Evolutionary conservation across 2,888 invertebrate species (phyloP).

Genomic region (Euspilapteryx auroguttella): DNA sequence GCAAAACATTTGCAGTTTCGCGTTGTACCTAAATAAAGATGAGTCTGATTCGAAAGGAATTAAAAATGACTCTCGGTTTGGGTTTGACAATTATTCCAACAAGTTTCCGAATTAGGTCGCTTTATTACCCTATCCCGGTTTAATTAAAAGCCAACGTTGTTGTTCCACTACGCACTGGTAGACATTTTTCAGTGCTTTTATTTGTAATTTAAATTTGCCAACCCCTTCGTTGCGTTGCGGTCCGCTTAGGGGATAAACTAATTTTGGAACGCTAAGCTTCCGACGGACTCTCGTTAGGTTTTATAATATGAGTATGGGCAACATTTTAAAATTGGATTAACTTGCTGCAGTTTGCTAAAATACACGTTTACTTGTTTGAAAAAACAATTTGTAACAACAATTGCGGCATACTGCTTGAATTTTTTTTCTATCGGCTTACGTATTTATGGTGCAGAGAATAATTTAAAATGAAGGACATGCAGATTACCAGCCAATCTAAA

Average conservation of each 20-base stretch:
- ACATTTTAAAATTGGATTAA: constrained; percentile 50
- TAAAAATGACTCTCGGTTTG: constrained; percentile 18
- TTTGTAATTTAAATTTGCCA: constrained; percentile 61
- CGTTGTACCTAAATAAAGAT: too few relatives aligned
- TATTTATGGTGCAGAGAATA: constrained; percentile 12
- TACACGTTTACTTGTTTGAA: too few relatives aligned
- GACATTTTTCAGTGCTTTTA: constrained; percentile 60
- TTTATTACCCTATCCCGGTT: constrained; percentile 54
- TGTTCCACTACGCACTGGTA: constrained; percentile 54
- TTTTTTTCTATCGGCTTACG: too few relatives aligned
- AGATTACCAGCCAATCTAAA: constrained; percentile 52
- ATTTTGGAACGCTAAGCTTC: constrained; percentile 55
- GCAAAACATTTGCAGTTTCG: too few relatives aligned
- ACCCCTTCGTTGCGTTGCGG: constrained; percentile 43
- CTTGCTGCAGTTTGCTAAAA: too few relatives aligned
- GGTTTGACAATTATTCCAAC: constrained; percentile 23
- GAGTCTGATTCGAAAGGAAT: too few relatives aligned
- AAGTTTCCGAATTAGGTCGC: constrained; percentile 43
- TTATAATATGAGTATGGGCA: constrained; percentile 42
- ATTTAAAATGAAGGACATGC: constrained; percentile 23
- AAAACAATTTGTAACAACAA: too few relatives aligned
- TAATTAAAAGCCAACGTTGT: constrained; percentile 58
- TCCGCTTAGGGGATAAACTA: constrained; percentile 56
- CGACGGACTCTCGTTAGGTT: constrained; percentile 34
- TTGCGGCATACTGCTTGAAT: too few relatives aligned